These are phyloP conservation scores for Lasioglossum pauxillum DNA, from an alignment of 2,888 invertebrate species.

Conservation along the genomic window DNA sequence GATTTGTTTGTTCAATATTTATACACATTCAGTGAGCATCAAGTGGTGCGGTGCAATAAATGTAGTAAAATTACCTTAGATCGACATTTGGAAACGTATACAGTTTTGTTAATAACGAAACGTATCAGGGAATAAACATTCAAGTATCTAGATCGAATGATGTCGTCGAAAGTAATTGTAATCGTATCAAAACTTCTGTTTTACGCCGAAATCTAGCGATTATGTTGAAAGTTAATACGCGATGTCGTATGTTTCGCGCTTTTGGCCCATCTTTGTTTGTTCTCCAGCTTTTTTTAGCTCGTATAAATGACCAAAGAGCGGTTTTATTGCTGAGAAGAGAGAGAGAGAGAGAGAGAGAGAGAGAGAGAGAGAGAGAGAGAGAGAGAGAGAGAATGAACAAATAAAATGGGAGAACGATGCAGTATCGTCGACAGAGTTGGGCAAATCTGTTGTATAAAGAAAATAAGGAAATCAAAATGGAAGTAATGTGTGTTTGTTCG, in stretches of 20 bases:
- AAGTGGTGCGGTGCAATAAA: constrained; percentile 47
- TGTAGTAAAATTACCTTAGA: constrained; percentile 19
- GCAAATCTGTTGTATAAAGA: constrained; percentile 18
- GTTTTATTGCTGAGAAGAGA: constrained; percentile 19
- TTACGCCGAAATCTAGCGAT: background rate
- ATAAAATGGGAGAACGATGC: constrained; percentile 13
- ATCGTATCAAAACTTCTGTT: constrained; percentile 6
- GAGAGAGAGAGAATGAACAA: background rate
- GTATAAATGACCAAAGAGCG: constrained; percentile 40
- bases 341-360: too few species aligned
- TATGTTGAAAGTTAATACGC: background rate
- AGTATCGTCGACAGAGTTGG: constrained; percentile 32
- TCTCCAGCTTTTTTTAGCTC: constrained; percentile 15
- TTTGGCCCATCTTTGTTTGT: background rate
- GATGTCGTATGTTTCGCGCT: background rate
- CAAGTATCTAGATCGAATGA: background rate
- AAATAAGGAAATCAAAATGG: constrained; percentile 10
- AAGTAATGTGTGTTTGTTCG: constrained; percentile 8
- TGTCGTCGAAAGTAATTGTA: constrained; percentile 12
- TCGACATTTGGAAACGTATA: background rate
- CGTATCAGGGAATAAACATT: background rate
- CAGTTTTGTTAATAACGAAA: background rate
- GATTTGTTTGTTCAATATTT: constrained; percentile 28
- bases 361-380: background rate
- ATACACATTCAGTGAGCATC: constrained; percentile 21